phyloP scores from a whole-genome alignment of 1,140 invertebrate species.

The Lasaia peninsularis region DNA sequence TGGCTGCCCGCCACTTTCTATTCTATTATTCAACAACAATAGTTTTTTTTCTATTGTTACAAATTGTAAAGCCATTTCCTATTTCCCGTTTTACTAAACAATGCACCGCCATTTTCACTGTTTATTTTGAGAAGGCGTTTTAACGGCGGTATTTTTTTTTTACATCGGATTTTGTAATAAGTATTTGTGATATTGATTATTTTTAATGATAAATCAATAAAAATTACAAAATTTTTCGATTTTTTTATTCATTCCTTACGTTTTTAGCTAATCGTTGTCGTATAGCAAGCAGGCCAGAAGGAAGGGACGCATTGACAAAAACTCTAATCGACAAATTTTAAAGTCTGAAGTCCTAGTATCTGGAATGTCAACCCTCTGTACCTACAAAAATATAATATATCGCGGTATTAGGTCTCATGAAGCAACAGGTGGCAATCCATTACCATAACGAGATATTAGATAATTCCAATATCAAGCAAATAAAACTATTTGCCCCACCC shows the following conservation, averaged over 20 bases:
- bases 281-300: no score
- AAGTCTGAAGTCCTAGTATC: no score
- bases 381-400: no score
- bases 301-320: no score
- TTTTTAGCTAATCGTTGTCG: no score
- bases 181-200: constrained; percentile 69
- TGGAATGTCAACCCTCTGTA: no score
- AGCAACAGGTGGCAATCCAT: no score
- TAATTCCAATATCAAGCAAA: no score
- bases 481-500: no score
- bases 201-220: constrained; percentile 71
- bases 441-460: no score
- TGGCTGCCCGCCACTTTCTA: constrained; percentile 27
- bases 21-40: constrained; percentile 13
- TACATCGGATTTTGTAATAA: constrained; percentile 66
- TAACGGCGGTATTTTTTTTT: constrained; percentile 35
- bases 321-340: no score
- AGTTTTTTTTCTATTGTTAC: constrained; percentile 34
- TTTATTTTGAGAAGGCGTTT: constrained; percentile 53
- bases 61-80: constrained; percentile 48
- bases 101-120: background rate
- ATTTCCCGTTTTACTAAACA: constrained; percentile 54
- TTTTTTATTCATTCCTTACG: background rate
- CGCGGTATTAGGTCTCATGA: no score
- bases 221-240: constrained; percentile 68